Percentiles rank a stretch among this genome's conserved stretches.
Conservation (phyloP, 2,888 invertebrate species). For the Drosophila prolongata region DNA sequence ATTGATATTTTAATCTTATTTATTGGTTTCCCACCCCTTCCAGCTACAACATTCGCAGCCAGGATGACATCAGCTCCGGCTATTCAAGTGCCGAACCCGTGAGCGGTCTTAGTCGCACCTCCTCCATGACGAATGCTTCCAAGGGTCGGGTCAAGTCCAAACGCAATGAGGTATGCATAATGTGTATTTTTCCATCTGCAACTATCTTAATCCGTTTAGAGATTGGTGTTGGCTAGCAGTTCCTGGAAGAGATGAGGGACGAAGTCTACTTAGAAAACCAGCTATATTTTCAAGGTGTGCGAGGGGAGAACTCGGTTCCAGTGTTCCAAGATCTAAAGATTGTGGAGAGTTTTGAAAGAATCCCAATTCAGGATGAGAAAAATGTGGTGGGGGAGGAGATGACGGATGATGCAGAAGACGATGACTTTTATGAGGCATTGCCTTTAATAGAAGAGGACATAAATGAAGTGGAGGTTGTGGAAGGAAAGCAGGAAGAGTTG, state of each 20-base stretch:
- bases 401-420: constrained; percentile 15
- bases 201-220: constrained; percentile 37
- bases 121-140: constrained; percentile 88
- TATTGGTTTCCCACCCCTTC: background rate
- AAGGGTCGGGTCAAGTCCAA: constrained; percentile 86
- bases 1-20: background rate
- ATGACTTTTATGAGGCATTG: constrained; percentile 59
- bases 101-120: constrained; percentile 87
- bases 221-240: constrained; percentile 55
- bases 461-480: background rate
- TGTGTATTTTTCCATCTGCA: background rate
- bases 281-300: constrained; percentile 71
- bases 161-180: constrained; percentile 84
- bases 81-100: constrained; percentile 92
- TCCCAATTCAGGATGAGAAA: background rate
- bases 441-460: constrained; percentile 34
- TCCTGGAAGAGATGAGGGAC: constrained; percentile 79
- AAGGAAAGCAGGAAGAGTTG: background rate
- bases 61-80: constrained; percentile 93
- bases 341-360: constrained; percentile 12
- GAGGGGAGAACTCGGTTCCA: background rate
- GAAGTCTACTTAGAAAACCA: constrained; percentile 84
- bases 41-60: constrained; percentile 84
- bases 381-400: background rate
- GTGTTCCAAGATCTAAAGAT: constrained; percentile 4